phyloP scores from a whole-genome alignment of 1,140 invertebrate genomes.

The Bombus ignitus region DNA sequence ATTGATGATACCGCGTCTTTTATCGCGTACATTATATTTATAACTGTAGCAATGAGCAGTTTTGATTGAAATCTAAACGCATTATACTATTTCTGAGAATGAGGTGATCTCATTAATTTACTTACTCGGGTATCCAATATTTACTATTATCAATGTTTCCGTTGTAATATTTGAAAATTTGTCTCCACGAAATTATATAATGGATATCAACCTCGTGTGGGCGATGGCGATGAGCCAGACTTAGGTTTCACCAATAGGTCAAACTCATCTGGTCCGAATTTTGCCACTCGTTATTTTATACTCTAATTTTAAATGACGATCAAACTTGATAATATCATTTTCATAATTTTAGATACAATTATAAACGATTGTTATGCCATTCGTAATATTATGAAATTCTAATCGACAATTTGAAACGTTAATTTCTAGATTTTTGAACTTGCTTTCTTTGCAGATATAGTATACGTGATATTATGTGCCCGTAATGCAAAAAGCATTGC shows the following conservation, averaged over 20 bases:
- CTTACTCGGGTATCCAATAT: neutral
- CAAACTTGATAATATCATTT: neutral
- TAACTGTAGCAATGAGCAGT: too few species aligned
- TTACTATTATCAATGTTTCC: neutral
- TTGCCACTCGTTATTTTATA: neutral
- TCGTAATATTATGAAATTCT: neutral
- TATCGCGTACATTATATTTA: too few species aligned
- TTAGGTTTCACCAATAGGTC: conserved; percentile 15
- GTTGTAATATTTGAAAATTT: neutral
- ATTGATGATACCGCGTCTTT: too few species aligned
- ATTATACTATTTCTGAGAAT: too few species aligned
- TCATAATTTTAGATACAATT: neutral
- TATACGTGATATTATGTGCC: too few species aligned
- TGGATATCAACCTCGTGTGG: neutral
- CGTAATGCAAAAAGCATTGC: too few species aligned
- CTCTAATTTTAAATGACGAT: neutral
- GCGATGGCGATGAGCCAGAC: conserved; percentile 10
- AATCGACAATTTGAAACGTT: neutral
- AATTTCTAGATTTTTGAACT: neutral
- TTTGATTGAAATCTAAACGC: too few species aligned
- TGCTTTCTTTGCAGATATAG: too few species aligned
- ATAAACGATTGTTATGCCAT: neutral
- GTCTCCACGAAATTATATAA: neutral
- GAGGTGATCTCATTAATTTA: too few species aligned
- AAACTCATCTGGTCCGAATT: neutral